Evolutionary conservation across 2,113 vertebrate genomes (phyloP).

Genomic region (Meriones unguiculatus): DNA sequence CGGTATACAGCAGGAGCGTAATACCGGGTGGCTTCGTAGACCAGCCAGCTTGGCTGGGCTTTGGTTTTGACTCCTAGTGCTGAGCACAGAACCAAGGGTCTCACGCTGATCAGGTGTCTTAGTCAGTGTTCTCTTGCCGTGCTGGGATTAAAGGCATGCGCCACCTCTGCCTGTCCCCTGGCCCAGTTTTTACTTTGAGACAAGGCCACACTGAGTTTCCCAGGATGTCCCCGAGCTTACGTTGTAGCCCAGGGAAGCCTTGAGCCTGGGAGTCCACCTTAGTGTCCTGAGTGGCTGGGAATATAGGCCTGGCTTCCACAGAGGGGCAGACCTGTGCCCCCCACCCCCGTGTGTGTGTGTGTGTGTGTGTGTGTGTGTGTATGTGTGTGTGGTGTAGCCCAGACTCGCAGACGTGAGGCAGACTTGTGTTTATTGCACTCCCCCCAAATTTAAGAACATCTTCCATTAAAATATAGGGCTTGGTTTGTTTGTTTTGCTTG

Average conservation of each 20-base stretch:
- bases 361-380: too few relatives aligned
- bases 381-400: background rate
- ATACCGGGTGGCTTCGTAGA: background rate
- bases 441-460: background rate
- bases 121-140: background rate
- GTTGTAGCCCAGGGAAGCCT: background rate
- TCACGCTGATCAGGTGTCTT: background rate
- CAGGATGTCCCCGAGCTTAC: background rate
- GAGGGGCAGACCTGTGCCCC: background rate
- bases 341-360: too few relatives aligned
- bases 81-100: background rate
- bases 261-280: background rate
- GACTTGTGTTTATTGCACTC: background rate
- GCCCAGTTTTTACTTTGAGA: background rate
- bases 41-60: background rate
- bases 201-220: background rate
- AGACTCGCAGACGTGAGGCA: background rate
- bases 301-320: background rate
- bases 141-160: background rate
- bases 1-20: background rate
- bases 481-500: background rate
- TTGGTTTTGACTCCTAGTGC: background rate
- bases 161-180: background rate
- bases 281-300: background rate
- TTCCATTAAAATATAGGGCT: background rate